These are phyloP conservation scores for Philonicus albiceps DNA, from an alignment of 2,888 invertebrate species.

Conservation along the genomic window DNA sequence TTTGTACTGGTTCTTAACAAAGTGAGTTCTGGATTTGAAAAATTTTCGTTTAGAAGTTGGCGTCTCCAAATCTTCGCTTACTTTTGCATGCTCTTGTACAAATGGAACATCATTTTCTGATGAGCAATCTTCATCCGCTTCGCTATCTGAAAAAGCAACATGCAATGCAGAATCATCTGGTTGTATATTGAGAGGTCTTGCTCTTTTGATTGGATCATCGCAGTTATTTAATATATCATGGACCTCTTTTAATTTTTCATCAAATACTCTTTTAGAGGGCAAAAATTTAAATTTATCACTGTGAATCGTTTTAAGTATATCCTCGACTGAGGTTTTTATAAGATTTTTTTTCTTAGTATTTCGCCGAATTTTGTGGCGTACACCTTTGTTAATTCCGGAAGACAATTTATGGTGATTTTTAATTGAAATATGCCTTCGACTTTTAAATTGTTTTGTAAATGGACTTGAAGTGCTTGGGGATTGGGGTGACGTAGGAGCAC, in stretches of 20 bases:
- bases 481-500: neutral
- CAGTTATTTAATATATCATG: slow-evolving; percentile 56
- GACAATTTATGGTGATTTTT: slow-evolving; percentile 4
- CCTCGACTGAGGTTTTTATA: slow-evolving; percentile 50
- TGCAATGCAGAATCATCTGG: neutral
- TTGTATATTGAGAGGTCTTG: slow-evolving; percentile 54
- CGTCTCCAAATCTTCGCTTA: neutral
- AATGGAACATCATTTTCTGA: neutral
- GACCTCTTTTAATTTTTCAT: slow-evolving; percentile 56
- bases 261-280: slow-evolving; percentile 54
- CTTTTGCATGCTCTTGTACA: no score
- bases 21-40: slow-evolving; percentile 57
- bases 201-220: slow-evolving; percentile 59
- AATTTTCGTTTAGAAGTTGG: slow-evolving; percentile 55
- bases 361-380: slow-evolving; percentile 56
- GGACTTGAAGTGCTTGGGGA: neutral
- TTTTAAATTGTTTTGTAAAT: neutral
- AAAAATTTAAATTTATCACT: slow-evolving; percentile 58
- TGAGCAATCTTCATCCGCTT: slow-evolving; percentile 38
- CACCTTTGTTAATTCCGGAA: slow-evolving; percentile 55
- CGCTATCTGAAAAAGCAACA: neutral
- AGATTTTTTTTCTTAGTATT: slow-evolving; percentile 28
- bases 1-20: slow-evolving; percentile 57
- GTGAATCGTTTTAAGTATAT: slow-evolving; percentile 55
- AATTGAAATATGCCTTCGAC: neutral